These are phyloP conservation scores for Sylvia atricapilla DNA, from an alignment of 2,113 vertebrate species.

Conservation along the genomic window DNA sequence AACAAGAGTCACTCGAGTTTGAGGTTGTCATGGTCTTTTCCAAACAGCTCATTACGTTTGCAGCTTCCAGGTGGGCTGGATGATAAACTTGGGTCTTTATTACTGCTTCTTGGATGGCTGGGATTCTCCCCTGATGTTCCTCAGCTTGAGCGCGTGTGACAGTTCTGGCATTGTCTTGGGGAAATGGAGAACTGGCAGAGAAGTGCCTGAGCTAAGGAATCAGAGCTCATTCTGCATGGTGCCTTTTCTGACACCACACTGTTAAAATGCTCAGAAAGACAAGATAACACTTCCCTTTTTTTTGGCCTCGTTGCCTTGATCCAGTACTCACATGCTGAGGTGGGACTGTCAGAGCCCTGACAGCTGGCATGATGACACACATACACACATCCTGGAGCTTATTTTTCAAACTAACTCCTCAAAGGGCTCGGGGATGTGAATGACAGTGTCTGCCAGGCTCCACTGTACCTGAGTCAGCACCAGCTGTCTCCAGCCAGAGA, in stretches of 20 bases:
- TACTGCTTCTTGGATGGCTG: not conserved
- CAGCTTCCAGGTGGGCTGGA: conserved; percentile 53
- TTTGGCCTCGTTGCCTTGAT: conserved; percentile 55
- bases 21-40: conserved; percentile 46
- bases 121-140: conserved; percentile 44
- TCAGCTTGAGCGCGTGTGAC: conserved; percentile 8
- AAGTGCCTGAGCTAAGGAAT: conserved; percentile 34
- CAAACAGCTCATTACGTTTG: conserved; percentile 51
- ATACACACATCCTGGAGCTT: not conserved
- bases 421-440: conserved; percentile 31
- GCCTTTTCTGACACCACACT: conserved; percentile 46
- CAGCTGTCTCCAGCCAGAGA: conserved; percentile 38
- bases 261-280: conserved; percentile 48
- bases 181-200: conserved; percentile 20
- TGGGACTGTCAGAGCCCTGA: conserved; percentile 51
- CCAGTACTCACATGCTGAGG: conserved; percentile 38
- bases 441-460: conserved; percentile 45
- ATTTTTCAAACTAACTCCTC: conserved; percentile 45
- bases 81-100: conserved; percentile 40
- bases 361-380: conserved; percentile 56
- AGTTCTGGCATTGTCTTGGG: conserved; percentile 39
- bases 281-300: conserved; percentile 50
- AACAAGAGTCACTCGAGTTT: not conserved
- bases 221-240: not conserved
- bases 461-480: conserved; percentile 60